Evolutionary conservation across 2,888 invertebrate genomes (phyloP), one percentile per base, ranked within the genome.

Genomic region (Anthophora plumipes): DNA sequence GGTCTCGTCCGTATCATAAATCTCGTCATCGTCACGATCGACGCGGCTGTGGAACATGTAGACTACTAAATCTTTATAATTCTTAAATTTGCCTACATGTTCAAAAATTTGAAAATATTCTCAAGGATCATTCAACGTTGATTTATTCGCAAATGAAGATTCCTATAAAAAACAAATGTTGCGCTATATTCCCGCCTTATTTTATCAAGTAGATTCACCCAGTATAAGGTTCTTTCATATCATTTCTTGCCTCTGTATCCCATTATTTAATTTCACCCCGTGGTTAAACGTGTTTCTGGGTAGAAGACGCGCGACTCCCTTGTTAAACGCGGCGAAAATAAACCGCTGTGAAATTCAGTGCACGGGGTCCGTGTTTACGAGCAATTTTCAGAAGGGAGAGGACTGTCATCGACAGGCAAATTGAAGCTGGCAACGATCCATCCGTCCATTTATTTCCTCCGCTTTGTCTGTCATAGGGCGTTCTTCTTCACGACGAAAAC

Each of bases 401-500:
- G 17, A 57, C 61, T 39, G 52, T 69, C 55, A 74, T 78, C 68
- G 68, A 22, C 63, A 50, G 63, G 57, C 67, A 59, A 78, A 69
- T 69, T 50, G 68, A 74, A 57, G 52, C 52, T 43, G 54, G 25
- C 39, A 54, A 43, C 48, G 48, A 54, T 39, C 64, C 67, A n/a
- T 54, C 50, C n/a, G n/a, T n/a, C 59, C 71, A 20, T 22, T 71
- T 60, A 20, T 37, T 22, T 59, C 14, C 46, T 11, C 7, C 63
- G 50, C 63, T 69, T 78, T 74, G 55, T 57, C 48, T 20, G 52
- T 43, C 25, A n/a, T 22, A n/a, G 57, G n/a, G 37, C 37, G 37
- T 31, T n/a, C 37, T 59, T 37, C 68, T 22, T 41, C 48, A 17
- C 68, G 63, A 41, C 37, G 74, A 78, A 72, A 63, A 63, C 57